Evolutionary conservation across 1,140 invertebrate genomes (phyloP), one percentile per base, ranked within the genome.

Genomic region (Stratiolaelaps scimitus): DNA sequence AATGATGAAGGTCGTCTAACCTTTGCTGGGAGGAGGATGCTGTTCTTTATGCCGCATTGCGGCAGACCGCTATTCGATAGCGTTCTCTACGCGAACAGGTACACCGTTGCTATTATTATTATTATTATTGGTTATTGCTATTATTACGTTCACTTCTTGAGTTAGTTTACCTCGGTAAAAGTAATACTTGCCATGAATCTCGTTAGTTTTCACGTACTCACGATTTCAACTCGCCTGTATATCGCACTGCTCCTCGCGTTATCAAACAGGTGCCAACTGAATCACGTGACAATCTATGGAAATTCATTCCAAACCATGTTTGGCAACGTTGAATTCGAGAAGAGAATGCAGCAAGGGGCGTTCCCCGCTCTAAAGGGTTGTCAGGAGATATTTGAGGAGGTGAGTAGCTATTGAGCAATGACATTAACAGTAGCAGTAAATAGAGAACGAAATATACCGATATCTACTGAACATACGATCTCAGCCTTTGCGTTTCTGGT

Each of bases 21-120:
- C 34, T 60, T 60, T 60, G 34, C 26, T 34, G 20, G 34, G 17
- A 40, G 34, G 34, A 40, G 10, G 34, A 29, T 23, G 53, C 34
- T 60, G 34, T 60, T 60, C 53, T 60, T 29, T 34, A 60, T 60
- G 53, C 53, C 53, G 17, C 53, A 60, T 23, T 60, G 53, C 23
- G 53, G 53, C 2, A 60, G 34, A 60, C 53, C 53, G 15, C 53
- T 60, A 5, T 60, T 60, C 23, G 26, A 60, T 34, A 60, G 53
- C 23, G 53, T 60, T 26, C 26, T 60, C 10, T 60, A 60, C 26
- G 53, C 53, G 1, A 60, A 60, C 53, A 60, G 53, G 53, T 60
- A 15, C 20, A n/a, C n/a, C n/a, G n/a, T n/a, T n/a, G n/a, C n/a
- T n/a, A n/a, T n/a, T n/a, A n/a, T n/a, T n/a, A n/a, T n/a, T n/a